Conservation (phyloP, 1,140 invertebrate genomes). For the Cecropterus lyciades region DNA sequence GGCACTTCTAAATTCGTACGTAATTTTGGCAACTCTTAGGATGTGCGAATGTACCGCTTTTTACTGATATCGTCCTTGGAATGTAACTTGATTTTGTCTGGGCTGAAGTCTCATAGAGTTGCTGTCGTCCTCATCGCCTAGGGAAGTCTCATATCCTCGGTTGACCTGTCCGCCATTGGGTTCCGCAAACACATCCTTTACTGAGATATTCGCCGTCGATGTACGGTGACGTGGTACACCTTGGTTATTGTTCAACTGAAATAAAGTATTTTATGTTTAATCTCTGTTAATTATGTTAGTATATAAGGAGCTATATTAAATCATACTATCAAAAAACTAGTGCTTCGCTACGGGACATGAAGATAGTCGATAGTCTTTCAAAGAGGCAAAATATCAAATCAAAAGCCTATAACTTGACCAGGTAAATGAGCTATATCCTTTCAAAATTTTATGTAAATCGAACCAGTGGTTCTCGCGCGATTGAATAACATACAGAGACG, state of each 20-base stretch:
- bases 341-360: no score
- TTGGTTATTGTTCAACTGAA: conserved; percentile 80
- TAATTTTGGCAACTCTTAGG: conserved; percentile 62
- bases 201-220: conserved; percentile 86
- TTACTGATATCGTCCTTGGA: conserved; percentile 76
- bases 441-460: no score
- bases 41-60: conserved; percentile 29
- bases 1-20: conserved; percentile 49
- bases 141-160: conserved; percentile 84
- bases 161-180: conserved; percentile 86
- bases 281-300: no score
- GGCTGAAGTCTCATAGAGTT: conserved; percentile 85
- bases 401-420: no score
- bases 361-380: no score
- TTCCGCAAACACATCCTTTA: conserved; percentile 86
- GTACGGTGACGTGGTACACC: conserved; percentile 79
- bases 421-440: no score
- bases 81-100: conserved; percentile 80
- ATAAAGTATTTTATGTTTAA: no score
- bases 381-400: no score
- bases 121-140: conserved; percentile 85
- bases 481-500: no score
- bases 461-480: no score
- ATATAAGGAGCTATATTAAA: no score
- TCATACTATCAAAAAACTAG: no score